Evolutionary conservation across 2,888 invertebrate genomes (phyloP).

Genomic region (Acronicta aceris): DNA sequence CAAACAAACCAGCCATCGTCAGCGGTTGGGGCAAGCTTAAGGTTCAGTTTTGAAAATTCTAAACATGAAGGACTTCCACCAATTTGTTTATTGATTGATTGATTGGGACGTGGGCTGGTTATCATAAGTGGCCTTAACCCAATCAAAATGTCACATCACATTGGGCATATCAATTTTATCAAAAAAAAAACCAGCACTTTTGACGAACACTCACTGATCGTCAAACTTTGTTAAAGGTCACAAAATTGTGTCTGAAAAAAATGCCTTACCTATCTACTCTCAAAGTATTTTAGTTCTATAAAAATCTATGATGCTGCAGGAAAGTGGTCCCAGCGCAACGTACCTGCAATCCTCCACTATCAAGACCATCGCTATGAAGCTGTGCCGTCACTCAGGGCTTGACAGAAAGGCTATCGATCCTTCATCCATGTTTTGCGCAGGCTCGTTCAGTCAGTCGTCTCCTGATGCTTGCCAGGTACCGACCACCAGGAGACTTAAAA

Average conservation of each 20-base stretch:
- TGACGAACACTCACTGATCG: too few species aligned
- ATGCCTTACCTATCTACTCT: too few species aligned
- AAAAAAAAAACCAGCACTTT: too few species aligned
- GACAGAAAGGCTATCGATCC: constrained; percentile 81
- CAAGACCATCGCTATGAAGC: constrained; percentile 82
- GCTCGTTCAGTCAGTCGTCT: constrained; percentile 80
- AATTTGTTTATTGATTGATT: too few species aligned
- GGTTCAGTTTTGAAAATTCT: constrained; percentile 49
- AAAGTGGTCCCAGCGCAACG: constrained; percentile 78
- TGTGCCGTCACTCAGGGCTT: constrained; percentile 79
- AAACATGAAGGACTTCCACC: too few species aligned
- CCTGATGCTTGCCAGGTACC: constrained; percentile 88
- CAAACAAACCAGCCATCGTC: constrained; percentile 75
- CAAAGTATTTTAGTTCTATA: not conserved
- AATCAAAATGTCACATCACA: too few species aligned
- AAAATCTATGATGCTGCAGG: constrained; percentile 60
- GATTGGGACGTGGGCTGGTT: too few species aligned
- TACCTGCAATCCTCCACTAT: constrained; percentile 81
- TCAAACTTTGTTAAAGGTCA: too few species aligned
- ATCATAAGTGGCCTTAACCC: too few species aligned
- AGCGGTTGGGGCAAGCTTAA: constrained; percentile 85
- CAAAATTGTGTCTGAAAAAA: too few species aligned
- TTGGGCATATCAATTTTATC: too few species aligned
- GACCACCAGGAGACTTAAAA: not conserved
- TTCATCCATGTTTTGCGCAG: constrained; percentile 88